Percentiles rank a stretch among this genome's conserved stretches.
phyloP scores from a whole-genome alignment of 2,888 invertebrate genomes.

The Trissolcus brochymenae region DNA sequence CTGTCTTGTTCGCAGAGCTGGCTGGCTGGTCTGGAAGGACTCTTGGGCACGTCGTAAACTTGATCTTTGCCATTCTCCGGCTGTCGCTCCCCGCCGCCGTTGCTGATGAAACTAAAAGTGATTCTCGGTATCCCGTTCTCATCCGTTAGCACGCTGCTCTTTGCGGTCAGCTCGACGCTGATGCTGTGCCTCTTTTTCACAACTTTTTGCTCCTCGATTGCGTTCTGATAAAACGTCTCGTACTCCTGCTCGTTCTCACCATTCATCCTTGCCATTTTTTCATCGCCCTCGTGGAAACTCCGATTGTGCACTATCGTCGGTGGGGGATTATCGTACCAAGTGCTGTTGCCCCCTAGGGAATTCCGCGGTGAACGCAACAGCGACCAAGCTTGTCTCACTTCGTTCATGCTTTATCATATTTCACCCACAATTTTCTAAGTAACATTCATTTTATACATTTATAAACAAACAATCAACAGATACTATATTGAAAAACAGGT shows the following conservation, averaged over 20 bases:
- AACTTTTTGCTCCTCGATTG: slow-evolving; percentile 50
- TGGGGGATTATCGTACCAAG: slow-evolving; percentile 70
- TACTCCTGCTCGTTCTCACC: slow-evolving; percentile 24
- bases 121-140: slow-evolving; percentile 69
- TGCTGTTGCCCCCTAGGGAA: slow-evolving; percentile 57
- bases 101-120: slow-evolving; percentile 70
- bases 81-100: slow-evolving; percentile 19
- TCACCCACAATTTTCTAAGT: neutral
- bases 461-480: too few species aligned
- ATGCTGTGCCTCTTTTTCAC: slow-evolving; percentile 63
- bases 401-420: slow-evolving; percentile 65
- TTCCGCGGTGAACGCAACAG: slow-evolving; percentile 63
- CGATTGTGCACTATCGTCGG: slow-evolving; percentile 68
- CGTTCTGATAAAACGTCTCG: slow-evolving; percentile 63
- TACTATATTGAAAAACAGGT: too few species aligned
- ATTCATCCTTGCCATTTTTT: slow-evolving; percentile 1
- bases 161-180: slow-evolving; percentile 69
- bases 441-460: neutral
- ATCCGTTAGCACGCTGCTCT: slow-evolving; percentile 64
- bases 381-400: slow-evolving; percentile 67
- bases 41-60: slow-evolving; percentile 48
- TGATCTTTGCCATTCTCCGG: slow-evolving; percentile 44
- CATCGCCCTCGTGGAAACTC: slow-evolving; percentile 2
- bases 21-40: slow-evolving; percentile 39
- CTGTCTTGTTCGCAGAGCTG: slow-evolving; percentile 23